Conservation (phyloP, 2,113 vertebrate species). For the Campylomormyrus tamandua region DNA sequence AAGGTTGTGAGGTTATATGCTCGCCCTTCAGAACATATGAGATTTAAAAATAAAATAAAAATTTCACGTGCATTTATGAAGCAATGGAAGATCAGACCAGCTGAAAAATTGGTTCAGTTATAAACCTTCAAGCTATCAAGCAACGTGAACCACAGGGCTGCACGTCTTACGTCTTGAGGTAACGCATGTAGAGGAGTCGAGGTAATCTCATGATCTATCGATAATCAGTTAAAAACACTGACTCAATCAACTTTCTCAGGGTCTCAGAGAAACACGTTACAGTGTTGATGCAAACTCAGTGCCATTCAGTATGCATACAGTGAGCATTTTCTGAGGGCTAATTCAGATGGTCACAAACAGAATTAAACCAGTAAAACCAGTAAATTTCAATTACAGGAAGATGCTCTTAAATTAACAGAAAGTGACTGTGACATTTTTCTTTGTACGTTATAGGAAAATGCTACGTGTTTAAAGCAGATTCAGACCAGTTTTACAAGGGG, state of each 20-base stretch:
- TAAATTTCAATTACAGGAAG: background rate
- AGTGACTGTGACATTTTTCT: background rate
- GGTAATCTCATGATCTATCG: background rate
- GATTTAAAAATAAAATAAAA: background rate
- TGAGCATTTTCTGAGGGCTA: background rate
- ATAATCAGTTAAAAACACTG: background rate
- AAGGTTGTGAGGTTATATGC: background rate
- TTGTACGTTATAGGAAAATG: background rate
- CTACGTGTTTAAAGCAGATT: background rate
- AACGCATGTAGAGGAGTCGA: background rate
- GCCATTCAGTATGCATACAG: background rate
- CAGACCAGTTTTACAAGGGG: background rate
- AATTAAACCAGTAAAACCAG: background rate
- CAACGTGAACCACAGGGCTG: background rate
- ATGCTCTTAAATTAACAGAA: background rate
- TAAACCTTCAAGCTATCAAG: background rate
- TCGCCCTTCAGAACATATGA: background rate
- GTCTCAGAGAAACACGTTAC: background rate
- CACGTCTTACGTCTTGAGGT: background rate
- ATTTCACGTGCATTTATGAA: background rate
- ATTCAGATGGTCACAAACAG: background rate
- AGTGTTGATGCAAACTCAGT: background rate
- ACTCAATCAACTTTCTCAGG: background rate
- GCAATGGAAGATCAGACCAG: background rate
- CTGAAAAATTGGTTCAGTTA: background rate